Evolutionary conservation across 2,888 invertebrate genomes (phyloP), one percentile per base, ranked within the genome.

Genomic region (Rhingia rostrata): DNA sequence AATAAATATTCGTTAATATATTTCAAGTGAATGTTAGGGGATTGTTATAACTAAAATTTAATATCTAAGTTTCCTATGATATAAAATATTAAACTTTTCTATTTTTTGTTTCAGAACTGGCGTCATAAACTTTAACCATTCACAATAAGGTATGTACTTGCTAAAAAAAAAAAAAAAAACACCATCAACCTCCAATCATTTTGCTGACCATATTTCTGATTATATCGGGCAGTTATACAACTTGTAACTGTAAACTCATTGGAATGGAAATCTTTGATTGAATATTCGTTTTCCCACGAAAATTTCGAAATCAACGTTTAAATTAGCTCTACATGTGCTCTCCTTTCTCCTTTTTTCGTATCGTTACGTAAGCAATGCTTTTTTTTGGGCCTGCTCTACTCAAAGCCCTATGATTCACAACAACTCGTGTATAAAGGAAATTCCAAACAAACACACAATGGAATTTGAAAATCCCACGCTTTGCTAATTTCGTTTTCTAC

Each of bases 101-200:
- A 32, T 67, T 6, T 67, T 47, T 53, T 3, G n/a, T 77, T 77
- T 43, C 77, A 82, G 82, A 72, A 56, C 66, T 67, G 67, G 67
- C 72, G 58, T 60, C 77, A 47, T 49, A 54, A 60, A 47, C 22
- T 22, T 2, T n/a, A 67, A 47, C 61, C 49, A 80, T 63, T 56
- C 35, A 63, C 39, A 45, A 77, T 82, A 77, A 77, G 82, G 77
- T 77, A 67, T 45, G 10, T 53, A 22, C 1, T 22, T 22, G 22
- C 22, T 22, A 22, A 2, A 1, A 22, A 22, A 22, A 1, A 22
- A 1, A 1, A 22, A 22, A 22, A 22, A 22, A 2, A 1, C 2
- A 22, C 2, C 2, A 22, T 2, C 22, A 1, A 22, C 22, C 22
- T 22, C 22, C 2, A 22, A 22, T 22, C 1, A 22, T 2, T 22